Conservation (phyloP, 1,140 invertebrate genomes). For the Pachyrhynchus sulphureomaculatus region DNA sequence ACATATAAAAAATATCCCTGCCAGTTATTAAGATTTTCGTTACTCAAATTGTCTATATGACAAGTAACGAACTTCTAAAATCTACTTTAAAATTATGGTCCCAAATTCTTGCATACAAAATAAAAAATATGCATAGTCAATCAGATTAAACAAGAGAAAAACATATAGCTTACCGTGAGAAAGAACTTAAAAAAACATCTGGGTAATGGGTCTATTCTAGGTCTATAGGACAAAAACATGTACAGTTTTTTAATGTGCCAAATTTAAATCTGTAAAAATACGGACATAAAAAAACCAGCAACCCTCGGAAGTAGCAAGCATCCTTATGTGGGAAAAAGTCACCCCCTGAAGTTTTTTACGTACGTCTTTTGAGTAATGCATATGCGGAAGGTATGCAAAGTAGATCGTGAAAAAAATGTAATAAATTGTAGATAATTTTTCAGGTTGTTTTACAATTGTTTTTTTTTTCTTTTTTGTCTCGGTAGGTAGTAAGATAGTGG, state of each 20-base stretch:
- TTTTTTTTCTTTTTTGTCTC: neutral
- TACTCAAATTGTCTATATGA: neutral
- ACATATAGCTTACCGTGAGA: constrained; percentile 23
- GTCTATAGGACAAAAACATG: neutral
- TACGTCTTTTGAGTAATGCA: neutral
- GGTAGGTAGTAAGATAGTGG: neutral
- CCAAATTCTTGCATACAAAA: constrained; percentile 1
- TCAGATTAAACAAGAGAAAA: constrained; percentile 20
- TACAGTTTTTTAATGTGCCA: constrained; percentile 22
- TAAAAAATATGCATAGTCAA: constrained; percentile 14
- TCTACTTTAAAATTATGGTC: neutral
- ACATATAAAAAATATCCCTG: no score
- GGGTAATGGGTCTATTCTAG: neutral
- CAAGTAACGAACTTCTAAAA: constrained; percentile 7
- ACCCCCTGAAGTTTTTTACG: constrained; percentile 16
- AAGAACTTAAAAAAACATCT: constrained; percentile 2
- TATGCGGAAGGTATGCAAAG: constrained; percentile 1
- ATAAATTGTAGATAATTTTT: constrained; percentile 38
- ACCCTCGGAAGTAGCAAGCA: constrained; percentile 6
- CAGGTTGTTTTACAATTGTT: constrained; percentile 20
- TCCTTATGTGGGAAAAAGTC: constrained; percentile 24
- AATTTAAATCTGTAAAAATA: constrained; percentile 15
- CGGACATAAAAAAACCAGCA: constrained; percentile 4
- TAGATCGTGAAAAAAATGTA: constrained; percentile 3
- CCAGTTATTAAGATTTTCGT: neutral